phyloP scores from a whole-genome alignment of 1,140 invertebrate genomes.

The Venturia canescens region DNA sequence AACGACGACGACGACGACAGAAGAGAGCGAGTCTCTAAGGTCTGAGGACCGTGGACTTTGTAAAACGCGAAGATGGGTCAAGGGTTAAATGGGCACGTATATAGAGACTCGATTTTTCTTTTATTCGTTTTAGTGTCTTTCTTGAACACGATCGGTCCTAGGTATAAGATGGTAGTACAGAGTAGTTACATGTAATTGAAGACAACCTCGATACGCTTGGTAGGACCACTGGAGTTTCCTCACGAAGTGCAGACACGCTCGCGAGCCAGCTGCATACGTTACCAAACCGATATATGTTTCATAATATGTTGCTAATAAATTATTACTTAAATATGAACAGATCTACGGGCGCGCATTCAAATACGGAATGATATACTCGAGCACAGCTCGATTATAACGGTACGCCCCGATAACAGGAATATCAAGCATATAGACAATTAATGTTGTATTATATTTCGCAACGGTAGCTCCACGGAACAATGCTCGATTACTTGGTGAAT shows the following conservation, averaged over 20 bases:
- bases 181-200: slow-evolving; percentile 39
- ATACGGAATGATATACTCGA: not conserved
- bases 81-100: slow-evolving; percentile 35
- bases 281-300: slow-evolving; percentile 22
- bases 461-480: slow-evolving; percentile 11
- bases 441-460: slow-evolving; percentile 14
- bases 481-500: not conserved
- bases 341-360: not conserved
- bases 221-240: slow-evolving; percentile 32
- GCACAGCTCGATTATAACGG: not conserved
- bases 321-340: slow-evolving; percentile 9
- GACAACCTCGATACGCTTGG: slow-evolving; percentile 27
- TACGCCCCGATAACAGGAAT: slow-evolving; percentile 7
- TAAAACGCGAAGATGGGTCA: slow-evolving; percentile 39
- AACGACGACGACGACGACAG: slow-evolving; percentile 11
- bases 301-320: slow-evolving; percentile 31
- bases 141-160: slow-evolving; percentile 29
- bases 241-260: slow-evolving; percentile 23
- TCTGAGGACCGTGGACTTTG: slow-evolving; percentile 30
- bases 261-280: not conserved
- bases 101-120: slow-evolving; percentile 1
- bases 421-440: not conserved
- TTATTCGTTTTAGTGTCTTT: slow-evolving; percentile 13
- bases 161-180: slow-evolving; percentile 27
- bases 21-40: slow-evolving; percentile 10